These are phyloP conservation scores for Microcebus murinus DNA, from an alignment of 2,113 vertebrate species.

Conservation along the genomic window DNA sequence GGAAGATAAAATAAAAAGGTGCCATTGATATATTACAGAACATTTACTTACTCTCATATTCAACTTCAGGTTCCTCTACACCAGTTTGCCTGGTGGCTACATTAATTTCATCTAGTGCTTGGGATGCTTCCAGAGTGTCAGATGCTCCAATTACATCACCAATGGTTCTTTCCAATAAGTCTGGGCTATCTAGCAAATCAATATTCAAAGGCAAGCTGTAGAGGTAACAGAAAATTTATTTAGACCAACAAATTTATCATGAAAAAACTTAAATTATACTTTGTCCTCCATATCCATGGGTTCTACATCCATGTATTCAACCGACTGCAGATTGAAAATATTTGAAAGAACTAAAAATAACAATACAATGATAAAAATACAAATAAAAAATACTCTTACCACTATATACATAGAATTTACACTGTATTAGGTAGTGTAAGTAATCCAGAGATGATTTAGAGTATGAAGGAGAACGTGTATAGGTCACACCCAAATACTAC, in stretches of 20 bases:
- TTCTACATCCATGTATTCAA: background rate
- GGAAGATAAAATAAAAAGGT: background rate
- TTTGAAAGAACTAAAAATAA: background rate
- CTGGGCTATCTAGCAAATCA: slow-evolving; percentile 84
- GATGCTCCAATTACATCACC: slow-evolving; percentile 84
- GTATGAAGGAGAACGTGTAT: background rate
- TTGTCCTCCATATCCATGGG: background rate
- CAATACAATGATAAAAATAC: background rate
- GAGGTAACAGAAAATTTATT: slow-evolving; percentile 72
- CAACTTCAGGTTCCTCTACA: slow-evolving; percentile 74
- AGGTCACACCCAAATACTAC: background rate
- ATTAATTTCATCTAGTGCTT: slow-evolving; percentile 81
- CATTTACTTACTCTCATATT: slow-evolving; percentile 86
- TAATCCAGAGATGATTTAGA: background rate
- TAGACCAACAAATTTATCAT: slow-evolving; percentile 33
- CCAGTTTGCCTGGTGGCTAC: slow-evolving; percentile 62
- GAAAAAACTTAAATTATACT: background rate
- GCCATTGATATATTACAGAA: background rate
- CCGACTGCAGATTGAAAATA: background rate
- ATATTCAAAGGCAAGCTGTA: slow-evolving; percentile 86
- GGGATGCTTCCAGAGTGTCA: slow-evolving; percentile 72
- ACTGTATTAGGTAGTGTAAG: background rate
- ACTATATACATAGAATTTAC: background rate
- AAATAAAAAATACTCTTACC: background rate
- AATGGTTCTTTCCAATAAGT: slow-evolving; percentile 89